Percentiles rank a stretch among this genome's conserved stretches.
Evolutionary conservation across 1,140 invertebrate genomes (phyloP).

Genomic region (Pantala flavescens): DNA sequence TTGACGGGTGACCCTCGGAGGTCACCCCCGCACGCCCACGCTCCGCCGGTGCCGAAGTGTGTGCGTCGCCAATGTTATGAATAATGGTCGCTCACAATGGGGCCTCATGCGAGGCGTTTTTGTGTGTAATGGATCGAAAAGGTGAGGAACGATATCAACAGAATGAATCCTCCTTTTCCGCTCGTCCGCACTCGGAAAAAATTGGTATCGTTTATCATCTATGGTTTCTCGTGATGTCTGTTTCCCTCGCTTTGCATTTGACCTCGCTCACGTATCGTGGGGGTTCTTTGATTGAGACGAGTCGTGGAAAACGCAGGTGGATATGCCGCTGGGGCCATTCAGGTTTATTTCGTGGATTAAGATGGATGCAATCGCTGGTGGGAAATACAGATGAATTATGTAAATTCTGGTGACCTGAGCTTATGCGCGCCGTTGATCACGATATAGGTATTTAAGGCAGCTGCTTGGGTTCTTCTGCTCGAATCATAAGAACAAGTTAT

Average conservation of each 20-base stretch:
- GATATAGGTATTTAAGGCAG: too few relatives aligned
- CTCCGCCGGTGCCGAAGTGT: neutral
- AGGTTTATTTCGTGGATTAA: too few relatives aligned
- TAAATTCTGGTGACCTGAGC: too few relatives aligned
- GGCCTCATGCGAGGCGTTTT: neutral
- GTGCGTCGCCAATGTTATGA: neutral
- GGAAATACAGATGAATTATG: too few relatives aligned
- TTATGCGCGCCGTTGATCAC: too few relatives aligned
- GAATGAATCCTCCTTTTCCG: neutral
- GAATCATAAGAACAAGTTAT: too few relatives aligned
- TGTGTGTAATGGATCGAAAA: neutral
- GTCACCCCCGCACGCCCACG: neutral
- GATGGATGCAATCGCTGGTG: too few relatives aligned
- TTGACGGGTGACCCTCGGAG: neutral
- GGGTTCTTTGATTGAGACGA: neutral
- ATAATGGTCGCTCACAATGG: neutral
- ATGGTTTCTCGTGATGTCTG: neutral
- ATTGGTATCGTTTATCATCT: neutral
- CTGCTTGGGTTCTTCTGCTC: too few relatives aligned
- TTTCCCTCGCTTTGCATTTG: neutral
- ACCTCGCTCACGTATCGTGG: neutral
- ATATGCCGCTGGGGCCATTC: too few relatives aligned
- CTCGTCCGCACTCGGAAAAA: neutral
- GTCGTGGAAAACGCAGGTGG: too few relatives aligned
- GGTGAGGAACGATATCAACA: conserved; percentile 1